A percentile compares a stretch with the other conserved stretches of the same genome.
phyloP scores from a whole-genome alignment of 1,140 invertebrate genomes.

The Pollicipes pollicipes region DNA sequence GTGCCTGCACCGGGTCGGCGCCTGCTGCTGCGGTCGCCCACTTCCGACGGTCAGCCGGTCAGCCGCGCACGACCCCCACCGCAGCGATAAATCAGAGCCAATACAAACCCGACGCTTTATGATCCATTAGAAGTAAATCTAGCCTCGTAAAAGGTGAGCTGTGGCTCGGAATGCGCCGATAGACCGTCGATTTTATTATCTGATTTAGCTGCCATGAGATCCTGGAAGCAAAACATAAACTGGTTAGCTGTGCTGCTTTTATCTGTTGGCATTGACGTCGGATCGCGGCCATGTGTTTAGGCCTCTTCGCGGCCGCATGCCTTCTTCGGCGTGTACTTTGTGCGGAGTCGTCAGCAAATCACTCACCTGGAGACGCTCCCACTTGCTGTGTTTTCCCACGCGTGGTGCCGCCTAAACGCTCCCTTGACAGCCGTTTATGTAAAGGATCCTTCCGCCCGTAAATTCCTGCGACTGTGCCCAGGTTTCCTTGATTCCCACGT shows the following conservation, averaged over 20 bases:
- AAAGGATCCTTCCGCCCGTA: too few relatives aligned
- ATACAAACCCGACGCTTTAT: background rate
- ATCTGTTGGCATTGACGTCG: background rate
- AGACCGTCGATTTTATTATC: background rate
- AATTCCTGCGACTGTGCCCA: background rate
- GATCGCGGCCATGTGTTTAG: too few relatives aligned
- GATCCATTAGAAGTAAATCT: conserved; percentile 1
- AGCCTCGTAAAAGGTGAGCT: background rate
- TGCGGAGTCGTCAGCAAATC: too few relatives aligned
- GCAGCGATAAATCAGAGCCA: background rate
- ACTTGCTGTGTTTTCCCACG: too few relatives aligned
- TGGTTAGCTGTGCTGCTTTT: background rate
- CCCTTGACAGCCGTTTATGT: too few relatives aligned
- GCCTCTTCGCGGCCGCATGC: too few relatives aligned
- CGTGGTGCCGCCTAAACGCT: too few relatives aligned
- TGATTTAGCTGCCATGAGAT: background rate
- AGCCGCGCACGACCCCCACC: too few relatives aligned
- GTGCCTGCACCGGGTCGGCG: background rate
- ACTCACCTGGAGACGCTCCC: too few relatives aligned
- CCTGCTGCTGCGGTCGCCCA: background rate
- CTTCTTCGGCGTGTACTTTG: too few relatives aligned
- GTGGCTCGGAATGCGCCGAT: background rate
- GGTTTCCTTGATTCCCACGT: background rate
- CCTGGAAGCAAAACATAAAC: background rate
- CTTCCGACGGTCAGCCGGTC: background rate